Percentiles rank a stretch among this genome's conserved stretches.
Evolutionary conservation across 2,113 vertebrate species (phyloP).

Genomic region (Stegastes partitus): DNA sequence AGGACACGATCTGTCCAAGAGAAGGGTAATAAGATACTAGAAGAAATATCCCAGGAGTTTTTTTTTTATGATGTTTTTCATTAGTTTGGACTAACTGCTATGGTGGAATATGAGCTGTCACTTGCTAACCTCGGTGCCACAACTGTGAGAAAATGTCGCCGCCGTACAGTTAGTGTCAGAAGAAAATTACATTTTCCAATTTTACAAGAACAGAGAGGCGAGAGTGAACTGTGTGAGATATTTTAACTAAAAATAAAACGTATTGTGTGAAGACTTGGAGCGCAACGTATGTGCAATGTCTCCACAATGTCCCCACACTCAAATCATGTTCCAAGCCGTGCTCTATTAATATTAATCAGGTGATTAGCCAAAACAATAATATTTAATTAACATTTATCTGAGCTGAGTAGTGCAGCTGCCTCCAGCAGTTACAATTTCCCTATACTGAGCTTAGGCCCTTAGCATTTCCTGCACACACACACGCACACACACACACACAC

Average conservation of each 20-base stretch:
- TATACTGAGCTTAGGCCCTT: conserved; percentile 44
- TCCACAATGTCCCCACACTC: no score
- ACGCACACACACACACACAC: no score
- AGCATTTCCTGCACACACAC: conserved; percentile 55
- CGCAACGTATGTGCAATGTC: no score
- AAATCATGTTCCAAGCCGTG: conserved; percentile 1
- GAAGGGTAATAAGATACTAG: background rate
- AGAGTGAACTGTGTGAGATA: no score
- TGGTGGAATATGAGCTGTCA: background rate
- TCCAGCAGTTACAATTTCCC: conserved; percentile 15
- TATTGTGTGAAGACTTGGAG: no score
- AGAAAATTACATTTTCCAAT: background rate
- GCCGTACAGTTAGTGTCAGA: conserved; percentile 5
- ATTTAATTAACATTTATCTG: conserved; percentile 4
- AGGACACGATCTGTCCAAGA: background rate
- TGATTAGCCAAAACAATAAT: conserved; percentile 2
- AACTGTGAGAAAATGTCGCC: background rate
- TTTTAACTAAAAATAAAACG: no score
- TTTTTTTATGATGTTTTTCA: no score
- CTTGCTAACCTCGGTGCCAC: background rate
- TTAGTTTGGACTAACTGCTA: no score
- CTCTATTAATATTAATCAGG: background rate
- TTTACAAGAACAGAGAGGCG: no score
- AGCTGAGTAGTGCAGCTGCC: conserved; percentile 31
- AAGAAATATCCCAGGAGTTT: no score